phyloP scores from a whole-genome alignment of 2,797 vertebrate genomes.

The Labeo calbasu region DNA sequence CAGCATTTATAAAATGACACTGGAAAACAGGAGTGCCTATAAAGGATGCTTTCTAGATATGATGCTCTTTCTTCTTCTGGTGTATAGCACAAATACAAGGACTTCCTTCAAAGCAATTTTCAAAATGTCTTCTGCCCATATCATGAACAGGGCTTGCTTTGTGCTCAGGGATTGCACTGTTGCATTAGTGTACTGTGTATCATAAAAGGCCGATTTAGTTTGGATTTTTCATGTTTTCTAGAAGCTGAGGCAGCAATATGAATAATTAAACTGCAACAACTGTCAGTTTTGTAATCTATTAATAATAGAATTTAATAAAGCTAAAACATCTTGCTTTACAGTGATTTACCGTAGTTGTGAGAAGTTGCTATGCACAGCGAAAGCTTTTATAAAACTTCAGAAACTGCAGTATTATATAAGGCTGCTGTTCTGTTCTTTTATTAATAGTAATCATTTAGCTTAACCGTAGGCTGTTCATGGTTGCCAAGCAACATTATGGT shows the following conservation, averaged over 20 bases:
- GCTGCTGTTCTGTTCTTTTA: not conserved
- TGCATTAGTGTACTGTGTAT: slow-evolving; percentile 23
- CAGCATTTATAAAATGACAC: slow-evolving; percentile 31
- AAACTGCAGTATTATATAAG: not conserved
- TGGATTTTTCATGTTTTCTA: slow-evolving; percentile 30
- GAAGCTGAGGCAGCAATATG: not conserved
- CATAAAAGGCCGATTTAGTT: slow-evolving; percentile 10
- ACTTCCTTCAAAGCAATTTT: slow-evolving; percentile 47
- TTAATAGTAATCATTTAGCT: not conserved
- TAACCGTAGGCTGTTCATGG: slow-evolving; percentile 18
- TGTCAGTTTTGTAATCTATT: not conserved
- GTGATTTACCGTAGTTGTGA: not conserved
- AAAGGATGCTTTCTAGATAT: slow-evolving; percentile 13
- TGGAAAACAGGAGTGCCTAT: slow-evolving; percentile 4
- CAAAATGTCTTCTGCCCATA: slow-evolving; percentile 25
- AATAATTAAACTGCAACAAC: not conserved
- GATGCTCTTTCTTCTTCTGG: slow-evolving; percentile 23
- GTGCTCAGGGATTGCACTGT: slow-evolving; percentile 16
- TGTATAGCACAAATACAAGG: slow-evolving; percentile 30
- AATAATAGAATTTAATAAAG: not conserved
- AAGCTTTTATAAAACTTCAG: not conserved
- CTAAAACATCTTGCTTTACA: not conserved
- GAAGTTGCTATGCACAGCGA: not conserved
- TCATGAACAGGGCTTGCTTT: slow-evolving; percentile 27
- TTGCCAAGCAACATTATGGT: slow-evolving; percentile 9